phyloP scores from a whole-genome alignment of 2,888 invertebrate genomes.

The Meteorus cinctellus region DNA sequence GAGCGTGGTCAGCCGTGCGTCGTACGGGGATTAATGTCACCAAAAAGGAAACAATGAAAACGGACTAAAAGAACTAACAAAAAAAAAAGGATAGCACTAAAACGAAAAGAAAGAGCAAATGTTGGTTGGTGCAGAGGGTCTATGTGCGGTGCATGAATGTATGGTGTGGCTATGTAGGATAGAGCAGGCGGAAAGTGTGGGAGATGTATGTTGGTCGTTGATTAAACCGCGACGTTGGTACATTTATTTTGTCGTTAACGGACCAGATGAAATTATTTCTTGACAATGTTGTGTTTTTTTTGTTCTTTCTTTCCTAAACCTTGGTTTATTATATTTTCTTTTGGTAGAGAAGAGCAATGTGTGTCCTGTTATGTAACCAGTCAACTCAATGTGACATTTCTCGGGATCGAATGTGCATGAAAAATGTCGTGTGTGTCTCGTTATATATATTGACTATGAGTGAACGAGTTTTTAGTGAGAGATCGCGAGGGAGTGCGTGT shows the following conservation, averaged over 20 bases:
- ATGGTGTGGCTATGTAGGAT: background rate
- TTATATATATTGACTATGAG: background rate
- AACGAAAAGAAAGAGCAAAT: background rate
- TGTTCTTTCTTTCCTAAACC: background rate
- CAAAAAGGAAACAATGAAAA: conserved; percentile 29
- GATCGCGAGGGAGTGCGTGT: conserved; percentile 8
- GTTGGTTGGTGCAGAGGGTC: background rate
- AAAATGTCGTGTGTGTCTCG: background rate
- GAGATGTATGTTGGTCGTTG: conserved; percentile 24
- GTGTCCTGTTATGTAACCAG: background rate
- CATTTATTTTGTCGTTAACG: conserved; percentile 13
- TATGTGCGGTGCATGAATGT: background rate
- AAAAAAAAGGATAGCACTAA: background rate
- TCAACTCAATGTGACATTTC: background rate
- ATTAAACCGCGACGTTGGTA: conserved; percentile 15
- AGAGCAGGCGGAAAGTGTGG: conserved; percentile 4
- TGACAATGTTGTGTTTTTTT: conserved; percentile 13
- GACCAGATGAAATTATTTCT: conserved; percentile 15
- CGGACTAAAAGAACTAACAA: background rate
- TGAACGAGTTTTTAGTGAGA: conserved; percentile 9
- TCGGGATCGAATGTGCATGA: background rate
- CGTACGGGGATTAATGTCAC: conserved; percentile 54
- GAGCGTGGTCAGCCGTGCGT: conserved; percentile 46
- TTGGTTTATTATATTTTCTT: background rate
- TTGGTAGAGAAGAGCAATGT: background rate